Evolutionary conservation across 2,888 invertebrate genomes (phyloP).

Genomic region (Holacanthella duospinosa): DNA sequence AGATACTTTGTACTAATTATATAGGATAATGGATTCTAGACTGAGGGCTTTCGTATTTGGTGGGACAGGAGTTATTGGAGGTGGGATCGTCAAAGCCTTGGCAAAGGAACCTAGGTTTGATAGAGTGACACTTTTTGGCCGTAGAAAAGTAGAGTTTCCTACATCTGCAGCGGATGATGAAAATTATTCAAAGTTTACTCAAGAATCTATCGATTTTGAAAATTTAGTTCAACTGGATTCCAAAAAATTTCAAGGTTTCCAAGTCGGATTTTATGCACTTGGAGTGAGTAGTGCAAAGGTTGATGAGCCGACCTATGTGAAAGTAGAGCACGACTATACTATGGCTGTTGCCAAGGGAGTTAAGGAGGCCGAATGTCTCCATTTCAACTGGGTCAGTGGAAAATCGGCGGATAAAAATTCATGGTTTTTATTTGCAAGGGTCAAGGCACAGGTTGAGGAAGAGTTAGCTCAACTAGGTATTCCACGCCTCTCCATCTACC

Average conservation of each 20-base stretch:
- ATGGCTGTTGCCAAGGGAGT: conserved; percentile 44
- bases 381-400: conserved; percentile 2
- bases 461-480: conserved; percentile 28
- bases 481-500: conserved; percentile 14
- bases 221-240: conserved; percentile 41
- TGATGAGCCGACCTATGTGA: background rate
- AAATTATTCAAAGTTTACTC: conserved; percentile 39
- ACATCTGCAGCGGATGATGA: background rate
- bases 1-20: too few species aligned
- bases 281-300: conserved; percentile 45
- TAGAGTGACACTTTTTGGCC: conserved; percentile 43
- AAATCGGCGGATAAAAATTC: conserved; percentile 6
- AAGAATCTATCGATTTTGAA: conserved; percentile 46
- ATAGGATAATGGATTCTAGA: background rate
- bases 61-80: background rate
- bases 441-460: conserved; percentile 42
- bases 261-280: conserved; percentile 46
- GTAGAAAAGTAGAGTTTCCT: conserved; percentile 41
- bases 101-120: conserved; percentile 40
- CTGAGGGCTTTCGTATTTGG: background rate
- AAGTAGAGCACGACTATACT: conserved; percentile 47
- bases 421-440: conserved; percentile 41
- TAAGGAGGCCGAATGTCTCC: conserved; percentile 42
- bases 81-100: conserved; percentile 41
- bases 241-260: conserved; percentile 42